Evolutionary conservation across 1,140 invertebrate species (phyloP), one percentile per base, ranked within the genome.

Genomic region (Eriocheir sinensis): DNA sequence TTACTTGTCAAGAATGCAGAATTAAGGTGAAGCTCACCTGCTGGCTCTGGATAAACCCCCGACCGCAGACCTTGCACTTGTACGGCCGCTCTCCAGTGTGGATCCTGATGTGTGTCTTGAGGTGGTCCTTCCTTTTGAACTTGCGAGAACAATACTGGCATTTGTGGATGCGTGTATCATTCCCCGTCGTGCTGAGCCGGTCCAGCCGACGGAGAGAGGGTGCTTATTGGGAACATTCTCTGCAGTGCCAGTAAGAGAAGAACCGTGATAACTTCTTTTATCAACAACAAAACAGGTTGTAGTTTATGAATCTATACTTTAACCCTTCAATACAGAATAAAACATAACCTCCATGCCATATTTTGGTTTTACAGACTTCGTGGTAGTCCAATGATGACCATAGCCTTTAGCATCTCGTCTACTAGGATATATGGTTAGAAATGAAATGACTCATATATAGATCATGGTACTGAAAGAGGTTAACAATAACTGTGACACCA

Each of bases 71-170:
- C 21, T 97, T 97, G 96, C 97, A 98, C 96, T 97, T 97, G 96
- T 97, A 98, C 1, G 97, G 97, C 95, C 98, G 98, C 95, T 97
- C 97, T 1, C 97, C 97, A 2, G 98, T 98, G 96, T 98, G 97
- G 30, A 98, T 98, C 60, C 99, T 97, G 85, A 99, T 97, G 96
- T 99, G 99, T 15, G 99, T 98, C 60, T 99, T 98, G 91, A 99
- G 97, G 96, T 99, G 95, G 89, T 96, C 95, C 89, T 96, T 96
- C 93, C 95, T 86, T 79, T 96, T 96, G 86, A 96, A 96, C 44
- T 96, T 96, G 53, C 93, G 83, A 79, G 93, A 95, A 93, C 95
- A 96, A 95, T 95, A 96, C 88, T 95, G 94, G 89, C 95, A 96
- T 88, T 96, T 96, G 92, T 96, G 95, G 60, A 95, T 94, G n/a